A percentile compares a stretch with the other conserved stretches of the same genome.
Conservation (phyloP, 2,888 invertebrate species). For the Parthenolecanium corni region DNA sequence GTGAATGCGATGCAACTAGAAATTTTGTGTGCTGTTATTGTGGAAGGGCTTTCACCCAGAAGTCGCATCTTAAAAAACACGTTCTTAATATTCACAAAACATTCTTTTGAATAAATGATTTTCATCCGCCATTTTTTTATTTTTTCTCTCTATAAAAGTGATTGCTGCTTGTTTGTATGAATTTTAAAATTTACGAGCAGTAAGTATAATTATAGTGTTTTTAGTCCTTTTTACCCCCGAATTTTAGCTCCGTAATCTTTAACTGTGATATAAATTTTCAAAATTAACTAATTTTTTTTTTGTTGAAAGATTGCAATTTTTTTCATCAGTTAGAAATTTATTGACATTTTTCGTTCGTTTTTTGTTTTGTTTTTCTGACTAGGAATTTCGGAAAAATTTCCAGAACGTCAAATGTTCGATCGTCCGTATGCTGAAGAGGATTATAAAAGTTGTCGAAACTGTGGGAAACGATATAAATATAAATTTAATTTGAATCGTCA, state of each 20-base stretch:
- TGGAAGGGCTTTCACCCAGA: slow-evolving; percentile 37
- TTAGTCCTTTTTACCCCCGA: not conserved
- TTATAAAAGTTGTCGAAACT: slow-evolving; percentile 21
- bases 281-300: not conserved
- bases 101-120: not conserved
- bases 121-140: not conserved
- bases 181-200: too few species aligned
- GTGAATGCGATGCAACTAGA: slow-evolving; percentile 33
- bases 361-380: too few species aligned
- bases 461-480: slow-evolving; percentile 33
- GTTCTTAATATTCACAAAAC: slow-evolving; percentile 20
- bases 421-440: too few species aligned
- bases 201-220: too few species aligned
- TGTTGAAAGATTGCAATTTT: not conserved
- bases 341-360: too few species aligned
- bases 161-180: too few species aligned
- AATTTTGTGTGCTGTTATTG: slow-evolving; percentile 38
- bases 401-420: too few species aligned
- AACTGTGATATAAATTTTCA: not conserved
- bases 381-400: too few species aligned
- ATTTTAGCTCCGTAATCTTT: not conserved
- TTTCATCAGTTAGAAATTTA: not conserved
- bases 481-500: slow-evolving; percentile 35
- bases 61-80: slow-evolving; percentile 24
- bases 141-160: not conserved